These are phyloP conservation scores for Scomber colias DNA, from an alignment of 2,113 vertebrate species.

Conservation along the genomic window DNA sequence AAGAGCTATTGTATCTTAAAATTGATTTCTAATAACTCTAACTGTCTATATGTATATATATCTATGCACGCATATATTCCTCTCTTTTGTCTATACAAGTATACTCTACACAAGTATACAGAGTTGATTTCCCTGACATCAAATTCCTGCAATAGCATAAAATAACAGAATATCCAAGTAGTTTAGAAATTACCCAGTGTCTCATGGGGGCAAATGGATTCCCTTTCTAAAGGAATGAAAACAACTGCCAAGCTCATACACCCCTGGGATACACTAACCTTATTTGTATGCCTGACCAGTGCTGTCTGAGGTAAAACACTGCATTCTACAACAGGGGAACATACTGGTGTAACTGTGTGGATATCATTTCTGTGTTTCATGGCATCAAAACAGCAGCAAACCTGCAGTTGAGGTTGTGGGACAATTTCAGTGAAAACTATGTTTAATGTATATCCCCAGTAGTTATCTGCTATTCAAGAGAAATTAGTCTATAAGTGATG, in stretches of 20 bases:
- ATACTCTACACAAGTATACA: neutral
- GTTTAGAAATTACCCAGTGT: slow-evolving; percentile 18
- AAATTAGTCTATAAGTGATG: neutral
- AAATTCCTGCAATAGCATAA: slow-evolving; percentile 16
- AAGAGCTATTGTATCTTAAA: neutral
- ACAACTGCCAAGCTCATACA: slow-evolving; percentile 46
- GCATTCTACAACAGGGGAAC: slow-evolving; percentile 27
- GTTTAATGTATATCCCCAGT: neutral
- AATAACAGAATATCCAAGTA: slow-evolving; percentile 10
- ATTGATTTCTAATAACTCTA: neutral
- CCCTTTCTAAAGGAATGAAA: slow-evolving; percentile 59
- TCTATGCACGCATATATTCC: neutral
- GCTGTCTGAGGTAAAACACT: slow-evolving; percentile 42
- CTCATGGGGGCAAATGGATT: slow-evolving; percentile 55
- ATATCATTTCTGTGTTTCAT: slow-evolving; percentile 10
- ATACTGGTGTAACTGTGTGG: neutral
- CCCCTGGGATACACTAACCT: slow-evolving; percentile 56
- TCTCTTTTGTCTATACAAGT: neutral
- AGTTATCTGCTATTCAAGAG: neutral
- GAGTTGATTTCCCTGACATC: neutral
- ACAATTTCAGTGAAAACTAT: neutral
- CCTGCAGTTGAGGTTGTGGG: neutral
- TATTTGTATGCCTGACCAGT: slow-evolving; percentile 65
- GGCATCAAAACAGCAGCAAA: slow-evolving; percentile 17
- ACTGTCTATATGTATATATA: neutral